A percentile compares a stretch with the other conserved stretches of the same genome.
Conservation (phyloP, 2,113 vertebrate species). For the Ailurus styani region DNA sequence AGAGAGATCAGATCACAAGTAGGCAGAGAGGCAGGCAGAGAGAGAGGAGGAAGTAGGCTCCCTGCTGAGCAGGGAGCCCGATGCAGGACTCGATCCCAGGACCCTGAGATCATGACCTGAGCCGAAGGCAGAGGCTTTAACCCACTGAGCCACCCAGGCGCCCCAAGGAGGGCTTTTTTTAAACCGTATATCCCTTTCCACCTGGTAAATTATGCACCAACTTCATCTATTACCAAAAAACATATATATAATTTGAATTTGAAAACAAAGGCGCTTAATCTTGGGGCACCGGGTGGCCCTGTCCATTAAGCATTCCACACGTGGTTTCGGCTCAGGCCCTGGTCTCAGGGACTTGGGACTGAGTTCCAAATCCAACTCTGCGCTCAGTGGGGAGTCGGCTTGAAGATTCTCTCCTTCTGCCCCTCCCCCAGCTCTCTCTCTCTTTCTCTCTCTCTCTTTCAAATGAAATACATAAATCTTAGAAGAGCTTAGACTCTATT, state of each 20-base stretch:
- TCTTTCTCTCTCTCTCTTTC: not conserved
- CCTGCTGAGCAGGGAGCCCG: too few species aligned
- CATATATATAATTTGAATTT: not conserved
- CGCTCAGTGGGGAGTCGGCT: not conserved
- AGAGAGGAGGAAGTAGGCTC: too few species aligned
- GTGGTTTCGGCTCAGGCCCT: not conserved
- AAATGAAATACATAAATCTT: not conserved
- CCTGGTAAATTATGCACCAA: not conserved
- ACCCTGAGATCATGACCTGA: too few species aligned
- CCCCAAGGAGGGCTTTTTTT: not conserved
- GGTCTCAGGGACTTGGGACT: not conserved
- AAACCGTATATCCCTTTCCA: not conserved
- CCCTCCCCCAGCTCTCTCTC: too few species aligned
- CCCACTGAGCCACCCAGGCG: too few species aligned
- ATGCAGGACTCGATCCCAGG: too few species aligned
- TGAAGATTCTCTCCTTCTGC: not conserved
- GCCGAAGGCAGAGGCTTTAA: too few species aligned
- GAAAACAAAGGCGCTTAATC: not conserved
- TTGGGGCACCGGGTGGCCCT: not conserved
- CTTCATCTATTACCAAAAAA: not conserved
- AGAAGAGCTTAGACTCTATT: not conserved
- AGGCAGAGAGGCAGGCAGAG: too few species aligned
- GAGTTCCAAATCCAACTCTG: not conserved
- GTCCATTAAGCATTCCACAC: not conserved
- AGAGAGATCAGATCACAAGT: too few species aligned